Percentiles rank a stretch among this genome's conserved stretches.
Conservation (phyloP, 2,113 vertebrate species). For the Regulus satrapa region DNA sequence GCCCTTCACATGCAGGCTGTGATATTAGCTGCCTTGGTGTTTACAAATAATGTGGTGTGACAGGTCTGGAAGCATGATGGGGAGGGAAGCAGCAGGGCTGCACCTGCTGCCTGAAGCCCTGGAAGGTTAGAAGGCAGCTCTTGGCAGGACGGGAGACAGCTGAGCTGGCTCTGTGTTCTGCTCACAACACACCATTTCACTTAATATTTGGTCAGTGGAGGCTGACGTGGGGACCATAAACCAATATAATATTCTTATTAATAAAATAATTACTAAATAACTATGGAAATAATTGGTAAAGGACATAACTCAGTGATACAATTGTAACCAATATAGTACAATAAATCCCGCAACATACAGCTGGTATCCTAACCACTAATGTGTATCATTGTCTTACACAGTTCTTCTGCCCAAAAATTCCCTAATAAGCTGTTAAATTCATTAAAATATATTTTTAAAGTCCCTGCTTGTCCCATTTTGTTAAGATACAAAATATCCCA, state of each 20-base stretch:
- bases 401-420: not conserved
- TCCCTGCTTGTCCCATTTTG: not conserved
- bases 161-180: not conserved
- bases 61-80: not conserved
- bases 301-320: not conserved
- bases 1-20: not conserved
- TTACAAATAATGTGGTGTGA: not conserved
- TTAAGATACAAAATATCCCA: not conserved
- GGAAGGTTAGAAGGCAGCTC: not conserved
- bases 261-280: not conserved
- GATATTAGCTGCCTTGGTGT: not conserved
- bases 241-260: not conserved
- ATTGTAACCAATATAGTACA: not conserved
- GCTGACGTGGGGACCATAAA: not conserved
- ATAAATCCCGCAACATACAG: not conserved
- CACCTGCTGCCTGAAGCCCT: not conserved
- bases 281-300: not conserved
- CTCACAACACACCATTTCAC: not conserved
- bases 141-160: not conserved
- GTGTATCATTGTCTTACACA: not conserved
- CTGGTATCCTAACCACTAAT: not conserved
- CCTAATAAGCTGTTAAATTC: not conserved
- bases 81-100: not conserved
- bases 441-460: not conserved
- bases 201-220: not conserved